These are phyloP conservation scores for Drosophila nr. medialis DNA, from an alignment of 2,888 invertebrate species.

Conservation along the genomic window DNA sequence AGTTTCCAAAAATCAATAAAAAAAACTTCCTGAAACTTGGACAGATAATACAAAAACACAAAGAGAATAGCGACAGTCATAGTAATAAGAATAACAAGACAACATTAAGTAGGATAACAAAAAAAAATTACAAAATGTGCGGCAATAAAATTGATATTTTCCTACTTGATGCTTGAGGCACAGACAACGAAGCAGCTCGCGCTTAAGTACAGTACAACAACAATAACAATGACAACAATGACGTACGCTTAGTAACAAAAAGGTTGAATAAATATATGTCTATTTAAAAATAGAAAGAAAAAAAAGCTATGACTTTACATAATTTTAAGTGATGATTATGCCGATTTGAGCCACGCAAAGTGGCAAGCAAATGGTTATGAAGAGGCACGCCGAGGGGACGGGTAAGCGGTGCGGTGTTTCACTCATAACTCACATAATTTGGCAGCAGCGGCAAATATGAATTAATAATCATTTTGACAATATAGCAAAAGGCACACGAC, in stretches of 20 bases:
- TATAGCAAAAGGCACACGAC: conserved; percentile 73
- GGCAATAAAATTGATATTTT: conserved; percentile 65
- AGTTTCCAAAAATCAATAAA: conserved; percentile 19
- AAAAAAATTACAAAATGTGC: conserved; percentile 62
- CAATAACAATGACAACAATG: conserved; percentile 29
- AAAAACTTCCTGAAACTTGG: conserved; percentile 60
- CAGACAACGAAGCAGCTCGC: conserved; percentile 55
- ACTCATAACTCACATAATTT: conserved; percentile 47
- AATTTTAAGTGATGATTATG: conserved; percentile 78
- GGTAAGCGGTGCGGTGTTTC: conserved; percentile 1
- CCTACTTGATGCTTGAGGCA: conserved; percentile 55
- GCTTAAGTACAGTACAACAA: conserved; percentile 61
- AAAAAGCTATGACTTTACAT: conserved; percentile 72
- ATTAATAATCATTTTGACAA: conserved; percentile 73
- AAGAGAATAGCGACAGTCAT: conserved; percentile 19
- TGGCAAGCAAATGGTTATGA: conserved; percentile 17
- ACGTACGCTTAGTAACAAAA: conserved; percentile 37
- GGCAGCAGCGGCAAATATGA: conserved; percentile 63
- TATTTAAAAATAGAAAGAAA: background rate
- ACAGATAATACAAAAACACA: conserved; percentile 14
- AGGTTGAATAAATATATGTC: conserved; percentile 50
- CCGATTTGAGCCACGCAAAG: conserved; percentile 59
- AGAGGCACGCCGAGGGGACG: background rate
- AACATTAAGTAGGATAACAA: conserved; percentile 12
- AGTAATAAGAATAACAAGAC: conserved; percentile 16